Evolutionary conservation across 2,888 invertebrate genomes (phyloP).

Genomic region (Agrochola macilenta): DNA sequence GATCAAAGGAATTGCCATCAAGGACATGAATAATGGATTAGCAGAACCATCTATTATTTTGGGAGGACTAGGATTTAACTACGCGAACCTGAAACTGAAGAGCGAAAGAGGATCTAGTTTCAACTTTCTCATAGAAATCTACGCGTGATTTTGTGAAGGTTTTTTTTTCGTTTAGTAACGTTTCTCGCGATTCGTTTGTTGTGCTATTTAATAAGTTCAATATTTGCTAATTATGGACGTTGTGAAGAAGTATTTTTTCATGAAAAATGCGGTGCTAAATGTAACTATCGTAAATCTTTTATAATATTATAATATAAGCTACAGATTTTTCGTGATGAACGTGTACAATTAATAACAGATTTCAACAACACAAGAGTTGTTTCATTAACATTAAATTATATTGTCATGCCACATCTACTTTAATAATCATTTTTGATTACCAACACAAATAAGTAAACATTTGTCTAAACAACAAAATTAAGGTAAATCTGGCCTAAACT

Average conservation of each 20-base stretch:
- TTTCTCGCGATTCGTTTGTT: not conserved
- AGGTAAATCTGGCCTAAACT: slow-evolving; percentile 45
- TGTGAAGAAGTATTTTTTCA: not conserved
- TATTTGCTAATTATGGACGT: not conserved
- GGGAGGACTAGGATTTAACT: slow-evolving; percentile 84
- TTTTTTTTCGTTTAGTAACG: not conserved
- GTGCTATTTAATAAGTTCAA: not conserved
- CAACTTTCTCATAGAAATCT: slow-evolving; percentile 82
- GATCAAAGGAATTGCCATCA: slow-evolving; percentile 86
- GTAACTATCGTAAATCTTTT: not conserved
- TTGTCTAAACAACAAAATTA: not conserved
- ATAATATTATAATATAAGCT: not conserved
- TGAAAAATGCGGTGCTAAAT: not conserved
- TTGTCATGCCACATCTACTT: not conserved
- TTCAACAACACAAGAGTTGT: not conserved
- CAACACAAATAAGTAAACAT: no score
- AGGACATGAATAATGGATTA: slow-evolving; percentile 81
- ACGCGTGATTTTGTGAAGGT: slow-evolving; percentile 73
- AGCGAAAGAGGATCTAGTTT: slow-evolving; percentile 84
- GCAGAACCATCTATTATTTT: slow-evolving; percentile 82
- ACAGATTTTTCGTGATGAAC: not conserved
- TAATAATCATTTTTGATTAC: not conserved
- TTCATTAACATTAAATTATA: not conserved
- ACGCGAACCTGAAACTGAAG: slow-evolving; percentile 84
- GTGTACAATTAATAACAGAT: slow-evolving; percentile 25